phyloP scores from a whole-genome alignment of 1,140 invertebrate species.

The Rhysida immarginata region DNA sequence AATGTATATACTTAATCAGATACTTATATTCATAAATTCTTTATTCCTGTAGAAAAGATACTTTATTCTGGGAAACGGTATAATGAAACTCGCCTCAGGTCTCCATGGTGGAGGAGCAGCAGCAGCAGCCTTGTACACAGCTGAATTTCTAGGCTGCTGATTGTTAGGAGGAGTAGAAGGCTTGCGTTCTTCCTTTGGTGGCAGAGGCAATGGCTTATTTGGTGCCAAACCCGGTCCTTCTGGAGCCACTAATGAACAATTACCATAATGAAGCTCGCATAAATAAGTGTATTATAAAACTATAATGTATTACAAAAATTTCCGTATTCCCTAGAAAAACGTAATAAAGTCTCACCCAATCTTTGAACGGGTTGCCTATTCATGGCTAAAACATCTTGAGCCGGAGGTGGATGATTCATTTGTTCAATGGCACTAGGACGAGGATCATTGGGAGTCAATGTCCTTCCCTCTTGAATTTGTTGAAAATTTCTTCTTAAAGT shows the following conservation, averaged over 20 bases:
- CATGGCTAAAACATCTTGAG: no score
- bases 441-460: slow-evolving; percentile 36
- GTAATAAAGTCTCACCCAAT: no score
- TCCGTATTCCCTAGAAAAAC: no score
- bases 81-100: neutral
- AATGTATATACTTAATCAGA: no score
- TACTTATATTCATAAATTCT: no score
- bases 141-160: slow-evolving; percentile 56
- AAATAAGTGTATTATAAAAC: no score
- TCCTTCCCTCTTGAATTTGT: slow-evolving; percentile 80
- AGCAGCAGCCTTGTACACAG: slow-evolving; percentile 46
- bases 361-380: no score
- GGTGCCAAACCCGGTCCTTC: slow-evolving; percentile 28
- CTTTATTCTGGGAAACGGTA: no score
- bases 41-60: no score
- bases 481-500: slow-evolving; percentile 90
- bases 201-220: slow-evolving; percentile 66
- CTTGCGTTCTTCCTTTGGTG: slow-evolving; percentile 51
- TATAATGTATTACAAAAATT: no score
- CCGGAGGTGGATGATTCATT: slow-evolving; percentile 4
- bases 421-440: neutral
- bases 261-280: no score
- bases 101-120: neutral
- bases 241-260: neutral
- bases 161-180: slow-evolving; percentile 36